A percentile compares a stretch with the other conserved stretches of the same genome.
Evolutionary conservation across 1,140 invertebrate genomes (phyloP).

Genomic region (Palaemon carinicauda): DNA sequence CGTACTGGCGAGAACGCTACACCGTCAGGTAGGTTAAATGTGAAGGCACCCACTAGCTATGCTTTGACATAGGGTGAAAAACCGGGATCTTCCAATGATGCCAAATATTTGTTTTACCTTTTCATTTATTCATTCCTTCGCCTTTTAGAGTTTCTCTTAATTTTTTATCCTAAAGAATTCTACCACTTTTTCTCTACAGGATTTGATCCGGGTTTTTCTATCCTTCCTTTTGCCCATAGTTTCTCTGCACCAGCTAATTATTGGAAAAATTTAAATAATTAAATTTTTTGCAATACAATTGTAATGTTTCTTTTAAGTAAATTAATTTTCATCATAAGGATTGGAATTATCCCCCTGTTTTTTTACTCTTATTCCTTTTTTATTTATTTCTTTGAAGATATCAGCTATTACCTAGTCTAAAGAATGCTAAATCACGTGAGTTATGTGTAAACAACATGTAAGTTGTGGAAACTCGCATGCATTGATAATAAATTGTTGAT

Average conservation of each 20-base stretch:
- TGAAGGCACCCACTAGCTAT: slow-evolving; percentile 46
- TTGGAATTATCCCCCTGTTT: too few relatives aligned
- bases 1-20: slow-evolving; percentile 57
- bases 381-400: background rate
- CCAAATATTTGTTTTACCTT: background rate
- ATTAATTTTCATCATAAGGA: background rate
- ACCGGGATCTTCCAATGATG: slow-evolving; percentile 39
- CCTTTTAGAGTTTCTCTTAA: background rate
- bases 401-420: background rate
- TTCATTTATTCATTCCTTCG: background rate
- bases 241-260: slow-evolving; percentile 51
- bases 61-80: slow-evolving; percentile 52
- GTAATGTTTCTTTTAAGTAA: background rate
- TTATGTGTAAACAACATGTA: too few relatives aligned
- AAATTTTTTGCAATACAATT: slow-evolving; percentile 28
- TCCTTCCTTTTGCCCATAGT: slow-evolving; percentile 44
- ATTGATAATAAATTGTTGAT: slow-evolving; percentile 20
- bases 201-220: slow-evolving; percentile 52
- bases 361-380: too few relatives aligned
- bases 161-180: background rate
- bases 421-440: background rate
- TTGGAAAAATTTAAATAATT: slow-evolving; percentile 28
- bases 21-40: slow-evolving; percentile 58
- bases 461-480: too few relatives aligned
- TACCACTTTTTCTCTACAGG: background rate